Percentiles rank a stretch among this genome's conserved stretches.
Evolutionary conservation across 2,797 vertebrate genomes (phyloP).

Genomic region (Rhincodon typus): DNA sequence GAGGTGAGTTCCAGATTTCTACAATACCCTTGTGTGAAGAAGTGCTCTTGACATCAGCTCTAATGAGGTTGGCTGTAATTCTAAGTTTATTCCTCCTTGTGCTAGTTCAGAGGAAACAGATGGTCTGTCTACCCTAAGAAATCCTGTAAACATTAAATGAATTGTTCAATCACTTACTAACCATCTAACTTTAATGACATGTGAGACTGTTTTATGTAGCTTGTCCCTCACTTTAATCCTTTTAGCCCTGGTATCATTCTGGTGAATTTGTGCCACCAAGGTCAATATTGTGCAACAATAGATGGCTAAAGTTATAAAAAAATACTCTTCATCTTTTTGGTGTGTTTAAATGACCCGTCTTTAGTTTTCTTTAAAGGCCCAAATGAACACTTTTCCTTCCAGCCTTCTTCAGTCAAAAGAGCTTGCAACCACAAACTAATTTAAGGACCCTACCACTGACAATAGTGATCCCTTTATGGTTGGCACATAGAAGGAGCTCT

Average conservation of each 20-base stretch:
- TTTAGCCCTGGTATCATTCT: not conserved
- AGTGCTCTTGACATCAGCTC: not conserved
- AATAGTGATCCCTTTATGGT: not conserved
- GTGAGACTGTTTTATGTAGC: not conserved
- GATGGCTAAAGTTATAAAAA: not conserved
- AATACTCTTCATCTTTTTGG: not conserved
- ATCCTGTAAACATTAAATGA: not conserved
- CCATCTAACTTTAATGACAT: not conserved
- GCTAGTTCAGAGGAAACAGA: not conserved
- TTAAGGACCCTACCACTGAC: not conserved
- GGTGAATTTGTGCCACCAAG: not conserved
- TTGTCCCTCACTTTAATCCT: not conserved
- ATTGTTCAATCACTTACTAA: not conserved
- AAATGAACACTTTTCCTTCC: not conserved
- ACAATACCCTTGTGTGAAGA: too few species aligned
- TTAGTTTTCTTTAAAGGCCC: not conserved
- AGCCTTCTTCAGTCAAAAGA: not conserved
- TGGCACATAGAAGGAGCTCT: not conserved
- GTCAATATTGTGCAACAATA: not conserved
- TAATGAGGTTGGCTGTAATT: not conserved
- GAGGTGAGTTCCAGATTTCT: too few species aligned
- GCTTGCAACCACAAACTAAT: not conserved
- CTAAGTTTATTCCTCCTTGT: not conserved
- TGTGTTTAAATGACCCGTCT: not conserved
- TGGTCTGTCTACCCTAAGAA: not conserved